Percentiles rank a stretch among this genome's conserved stretches.
Conservation (phyloP, 2,113 vertebrate species). For the Channa argus region DNA sequence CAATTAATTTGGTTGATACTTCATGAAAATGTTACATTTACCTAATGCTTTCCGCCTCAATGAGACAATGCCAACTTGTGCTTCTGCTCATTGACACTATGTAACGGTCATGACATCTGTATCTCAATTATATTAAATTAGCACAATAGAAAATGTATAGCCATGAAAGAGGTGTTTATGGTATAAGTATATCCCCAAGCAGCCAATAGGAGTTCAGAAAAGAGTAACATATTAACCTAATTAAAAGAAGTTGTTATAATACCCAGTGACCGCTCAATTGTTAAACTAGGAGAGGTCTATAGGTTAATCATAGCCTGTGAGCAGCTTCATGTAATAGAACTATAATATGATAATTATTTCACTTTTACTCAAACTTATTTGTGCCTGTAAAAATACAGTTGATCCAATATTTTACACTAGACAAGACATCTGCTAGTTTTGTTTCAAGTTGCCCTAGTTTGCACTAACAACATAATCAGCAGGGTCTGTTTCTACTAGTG, state of each 20-base stretch:
- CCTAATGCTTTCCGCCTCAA: constrained; percentile 8
- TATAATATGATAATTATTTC: constrained; percentile 79
- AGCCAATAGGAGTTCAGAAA: constrained; percentile 65
- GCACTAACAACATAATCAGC: constrained; percentile 46
- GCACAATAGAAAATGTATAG: constrained; percentile 59
- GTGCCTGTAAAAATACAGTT: constrained; percentile 78
- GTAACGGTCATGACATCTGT: constrained; percentile 41
- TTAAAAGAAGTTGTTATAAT: constrained; percentile 80
- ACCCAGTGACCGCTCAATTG: constrained; percentile 75
- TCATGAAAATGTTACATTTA: neutral
- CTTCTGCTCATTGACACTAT: constrained; percentile 23
- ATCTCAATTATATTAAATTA: constrained; percentile 68
- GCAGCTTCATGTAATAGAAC: constrained; percentile 77
- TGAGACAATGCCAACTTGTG: constrained; percentile 21
- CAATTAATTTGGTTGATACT: no score
- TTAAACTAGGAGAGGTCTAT: constrained; percentile 78
- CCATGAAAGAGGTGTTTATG: constrained; percentile 61
- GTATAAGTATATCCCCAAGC: constrained; percentile 69
- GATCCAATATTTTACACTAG: constrained; percentile 46
- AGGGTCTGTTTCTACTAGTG: constrained; percentile 54
- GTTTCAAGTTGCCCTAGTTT: constrained; percentile 27
- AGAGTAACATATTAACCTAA: constrained; percentile 82
- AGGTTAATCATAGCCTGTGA: constrained; percentile 87
- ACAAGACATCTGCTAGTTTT: constrained; percentile 50
- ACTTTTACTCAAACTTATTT: constrained; percentile 80